A percentile compares a stretch with the other conserved stretches of the same genome.
Evolutionary conservation across 2,113 vertebrate species (phyloP).

Genomic region (Atherinomorus stipes): DNA sequence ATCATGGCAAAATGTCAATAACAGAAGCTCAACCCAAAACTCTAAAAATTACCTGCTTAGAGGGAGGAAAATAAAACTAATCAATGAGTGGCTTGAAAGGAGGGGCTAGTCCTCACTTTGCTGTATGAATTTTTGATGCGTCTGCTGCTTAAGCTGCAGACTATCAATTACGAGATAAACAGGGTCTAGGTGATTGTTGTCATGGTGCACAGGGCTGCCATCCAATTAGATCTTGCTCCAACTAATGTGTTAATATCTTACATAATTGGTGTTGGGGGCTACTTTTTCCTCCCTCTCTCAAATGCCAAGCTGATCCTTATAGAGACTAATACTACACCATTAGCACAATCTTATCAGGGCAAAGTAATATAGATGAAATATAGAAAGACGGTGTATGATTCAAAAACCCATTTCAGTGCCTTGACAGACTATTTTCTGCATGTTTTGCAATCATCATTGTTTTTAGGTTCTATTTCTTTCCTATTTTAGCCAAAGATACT

Average conservation of each 20-base stretch:
- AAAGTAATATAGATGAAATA: slow-evolving; percentile 73
- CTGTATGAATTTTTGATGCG: slow-evolving; percentile 79
- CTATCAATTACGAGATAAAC: slow-evolving; percentile 83
- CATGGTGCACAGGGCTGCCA: slow-evolving; percentile 78
- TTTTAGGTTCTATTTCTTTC: slow-evolving; percentile 43
- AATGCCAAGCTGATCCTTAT: slow-evolving; percentile 73
- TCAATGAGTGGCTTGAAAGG: slow-evolving; percentile 75
- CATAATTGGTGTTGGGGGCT: slow-evolving; percentile 81
- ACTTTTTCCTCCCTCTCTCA: slow-evolving; percentile 73
- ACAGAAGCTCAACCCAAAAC: slow-evolving; percentile 67
- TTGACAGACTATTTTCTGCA: slow-evolving; percentile 57
- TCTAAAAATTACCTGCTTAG: slow-evolving; percentile 75
- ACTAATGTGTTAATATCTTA: slow-evolving; percentile 83
- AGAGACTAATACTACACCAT: slow-evolving; percentile 73
- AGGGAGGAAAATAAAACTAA: slow-evolving; percentile 75
- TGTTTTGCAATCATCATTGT: slow-evolving; percentile 58
- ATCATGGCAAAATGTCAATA: slow-evolving; percentile 74
- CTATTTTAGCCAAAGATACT: slow-evolving; percentile 13
- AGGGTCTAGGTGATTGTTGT: slow-evolving; percentile 82
- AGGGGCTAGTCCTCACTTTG: slow-evolving; percentile 60
- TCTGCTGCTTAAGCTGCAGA: slow-evolving; percentile 75
- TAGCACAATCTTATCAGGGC: slow-evolving; percentile 67
- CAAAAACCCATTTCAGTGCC: slow-evolving; percentile 57
- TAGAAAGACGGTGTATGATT: slow-evolving; percentile 57
- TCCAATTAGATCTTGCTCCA: slow-evolving; percentile 79